Evolutionary conservation across 30 jellyfish, hydroid and myxozoan species (phyloP).

Genomic region (Catostylus mosaicus): DNA sequence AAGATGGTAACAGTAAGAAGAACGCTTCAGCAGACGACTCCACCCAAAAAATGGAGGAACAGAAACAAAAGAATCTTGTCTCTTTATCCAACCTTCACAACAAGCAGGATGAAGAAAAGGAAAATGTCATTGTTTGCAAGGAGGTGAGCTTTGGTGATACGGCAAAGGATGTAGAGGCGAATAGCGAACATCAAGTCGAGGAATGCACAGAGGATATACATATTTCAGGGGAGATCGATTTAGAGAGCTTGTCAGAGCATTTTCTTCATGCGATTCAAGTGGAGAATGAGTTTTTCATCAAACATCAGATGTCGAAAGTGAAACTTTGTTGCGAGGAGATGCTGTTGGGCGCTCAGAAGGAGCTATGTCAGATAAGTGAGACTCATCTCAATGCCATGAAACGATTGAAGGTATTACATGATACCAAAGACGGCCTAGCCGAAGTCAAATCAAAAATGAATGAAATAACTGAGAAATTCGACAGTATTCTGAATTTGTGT

Average conservation of each 20-base stretch:
- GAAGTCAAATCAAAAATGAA: slow-evolving; percentile 2
- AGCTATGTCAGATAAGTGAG: slow-evolving; percentile 30
- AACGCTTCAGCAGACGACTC: too few species aligned
- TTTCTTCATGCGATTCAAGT: background rate
- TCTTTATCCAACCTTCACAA: too few species aligned
- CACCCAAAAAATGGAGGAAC: too few species aligned
- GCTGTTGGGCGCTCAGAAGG: slow-evolving; percentile 11
- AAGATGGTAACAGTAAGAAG: background rate
- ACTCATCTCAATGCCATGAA: background rate
- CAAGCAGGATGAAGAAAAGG: too few species aligned
- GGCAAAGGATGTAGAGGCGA: background rate
- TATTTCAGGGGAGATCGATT: slow-evolving; percentile 12
- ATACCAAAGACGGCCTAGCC: background rate
- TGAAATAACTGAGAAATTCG: slow-evolving; percentile 4
- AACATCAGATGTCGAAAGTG: slow-evolving; percentile 30
- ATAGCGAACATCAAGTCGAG: background rate
- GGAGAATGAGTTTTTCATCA: slow-evolving; percentile 28
- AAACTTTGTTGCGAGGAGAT: slow-evolving; percentile 20
- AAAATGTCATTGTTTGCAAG: slow-evolving; percentile 3
- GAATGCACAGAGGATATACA: background rate
- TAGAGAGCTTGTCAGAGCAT: slow-evolving; percentile 8
- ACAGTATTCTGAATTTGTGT: slow-evolving; percentile 25
- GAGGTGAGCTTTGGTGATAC: background rate
- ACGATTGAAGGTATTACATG: background rate
- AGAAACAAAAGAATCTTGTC: too few species aligned